phyloP scores from a whole-genome alignment of 2,797 vertebrate species.

The Masticophis lateralis region DNA sequence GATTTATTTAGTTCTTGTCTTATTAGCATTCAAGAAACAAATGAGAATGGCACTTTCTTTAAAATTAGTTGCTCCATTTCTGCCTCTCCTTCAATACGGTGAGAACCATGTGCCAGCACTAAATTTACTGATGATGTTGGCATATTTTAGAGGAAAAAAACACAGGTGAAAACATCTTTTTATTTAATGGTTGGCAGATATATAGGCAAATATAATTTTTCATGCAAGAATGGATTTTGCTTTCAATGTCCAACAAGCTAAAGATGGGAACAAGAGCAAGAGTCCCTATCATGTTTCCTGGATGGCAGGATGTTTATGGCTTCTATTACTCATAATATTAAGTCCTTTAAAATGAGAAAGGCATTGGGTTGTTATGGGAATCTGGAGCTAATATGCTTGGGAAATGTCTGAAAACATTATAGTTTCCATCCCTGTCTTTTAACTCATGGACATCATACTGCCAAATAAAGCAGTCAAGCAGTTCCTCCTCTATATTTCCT shows the following conservation, averaged over 20 bases:
- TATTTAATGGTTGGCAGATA: background rate
- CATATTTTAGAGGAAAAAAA: background rate
- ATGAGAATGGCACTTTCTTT: background rate
- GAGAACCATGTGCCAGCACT: background rate
- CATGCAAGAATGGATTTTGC: background rate
- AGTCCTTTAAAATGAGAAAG: background rate
- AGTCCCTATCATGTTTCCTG: background rate
- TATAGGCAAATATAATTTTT: background rate
- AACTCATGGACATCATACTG: background rate
- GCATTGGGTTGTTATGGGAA: background rate
- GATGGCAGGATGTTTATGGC: background rate
- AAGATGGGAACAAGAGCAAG: background rate
- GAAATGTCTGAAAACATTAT: background rate
- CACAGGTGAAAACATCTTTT: background rate
- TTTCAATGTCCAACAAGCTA: background rate
- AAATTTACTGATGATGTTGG: background rate
- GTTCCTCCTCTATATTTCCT: background rate
- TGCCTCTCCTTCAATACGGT: background rate
- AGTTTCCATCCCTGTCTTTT: background rate
- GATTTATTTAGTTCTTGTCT: slow-evolving; percentile 14
- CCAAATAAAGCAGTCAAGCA: background rate
- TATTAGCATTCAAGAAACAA: slow-evolving; percentile 6
- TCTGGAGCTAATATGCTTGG: background rate
- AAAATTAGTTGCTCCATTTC: background rate
- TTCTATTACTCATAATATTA: background rate